Base-by-base conservation (phyloP, 2,888 invertebrate genomes). In the Rutpela maculata region DNA sequence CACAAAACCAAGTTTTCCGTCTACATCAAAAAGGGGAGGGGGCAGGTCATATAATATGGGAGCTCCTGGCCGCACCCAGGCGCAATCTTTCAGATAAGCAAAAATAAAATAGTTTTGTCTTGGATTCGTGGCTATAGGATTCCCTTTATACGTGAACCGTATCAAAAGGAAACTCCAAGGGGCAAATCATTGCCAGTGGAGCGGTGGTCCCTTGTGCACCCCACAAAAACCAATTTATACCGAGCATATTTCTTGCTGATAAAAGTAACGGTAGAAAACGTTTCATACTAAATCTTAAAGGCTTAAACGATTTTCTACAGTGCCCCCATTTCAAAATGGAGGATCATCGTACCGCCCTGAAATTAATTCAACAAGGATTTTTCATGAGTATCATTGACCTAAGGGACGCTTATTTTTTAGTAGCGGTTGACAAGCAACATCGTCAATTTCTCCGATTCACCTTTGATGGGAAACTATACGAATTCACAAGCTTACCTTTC, bases 41-140 rank as follows among this genome's bases (percentile, higher is more conserved):
- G 57, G 57, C 17, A 26, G 22, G 22, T 26, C 22, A 26, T 26
- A 26, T 26, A 26, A 26, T 15, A n/a, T 6, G n/a, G 22, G 22
- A 26, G 22, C 22, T 26, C 22, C 22, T 1, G 22, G 22, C 22
- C 22, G 22, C 4, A 26, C 1, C 4, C 22, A 26, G 22, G 22
- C 22, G 22, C 22, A 26, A 26, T 26, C 22, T 26, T 26, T 26
- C 22, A 26, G 50, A 10, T 62, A 11, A 12, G 26, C 10, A 7
- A 62, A 12, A 12, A 26, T 15, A 1, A 12, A 7, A 62, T 26
- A 26, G 26, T 68, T 26, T 22, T 68, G 15, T 68, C 56, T 19
- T 68, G 68, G 68, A 26, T 68, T 22, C 18, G 11, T 5, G 68
- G 68, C 9, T 68, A 68, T 17, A 68, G 18, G n/a, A 68, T 68